phyloP scores from a whole-genome alignment of 2,888 invertebrate genomes.

The Lysandra coridon region DNA sequence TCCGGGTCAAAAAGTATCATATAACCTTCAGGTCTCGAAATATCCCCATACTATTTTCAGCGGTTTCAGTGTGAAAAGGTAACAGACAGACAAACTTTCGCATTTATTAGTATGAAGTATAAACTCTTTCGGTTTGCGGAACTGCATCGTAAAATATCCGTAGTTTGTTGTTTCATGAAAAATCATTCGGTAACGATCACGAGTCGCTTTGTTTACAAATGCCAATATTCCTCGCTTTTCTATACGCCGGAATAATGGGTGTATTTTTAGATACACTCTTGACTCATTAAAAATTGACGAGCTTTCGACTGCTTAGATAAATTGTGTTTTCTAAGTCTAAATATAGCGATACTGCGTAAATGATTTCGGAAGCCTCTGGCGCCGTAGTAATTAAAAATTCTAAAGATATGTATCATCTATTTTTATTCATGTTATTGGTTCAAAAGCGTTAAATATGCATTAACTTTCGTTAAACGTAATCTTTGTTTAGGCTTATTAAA shows the following conservation, averaged over 20 bases:
- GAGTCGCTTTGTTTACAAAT: slow-evolving; percentile 13
- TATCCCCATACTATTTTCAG: no score
- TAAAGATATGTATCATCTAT: neutral
- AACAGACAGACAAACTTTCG: no score
- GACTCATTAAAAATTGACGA: neutral
- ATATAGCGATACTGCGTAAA: neutral
- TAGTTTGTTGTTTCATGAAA: neutral
- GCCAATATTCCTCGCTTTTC: slow-evolving; percentile 11
- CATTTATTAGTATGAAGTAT: no score
- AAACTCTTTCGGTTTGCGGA: neutral
- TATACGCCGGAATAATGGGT: neutral
- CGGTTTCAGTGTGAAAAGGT: no score
- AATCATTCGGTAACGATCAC: neutral
- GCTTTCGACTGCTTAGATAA: neutral
- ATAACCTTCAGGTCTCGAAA: no score
- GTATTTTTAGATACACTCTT: neutral
- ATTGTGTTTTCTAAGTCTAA: neutral
- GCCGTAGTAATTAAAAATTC: neutral
- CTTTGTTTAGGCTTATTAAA: neutral
- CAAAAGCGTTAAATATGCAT: neutral
- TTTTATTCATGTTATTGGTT: neutral
- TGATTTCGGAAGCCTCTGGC: neutral
- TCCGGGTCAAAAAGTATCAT: no score
- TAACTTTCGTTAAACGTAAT: neutral
- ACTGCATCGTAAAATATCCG: neutral